Conservation (phyloP, 2,888 invertebrate genomes). For the Agelastica alni region DNA sequence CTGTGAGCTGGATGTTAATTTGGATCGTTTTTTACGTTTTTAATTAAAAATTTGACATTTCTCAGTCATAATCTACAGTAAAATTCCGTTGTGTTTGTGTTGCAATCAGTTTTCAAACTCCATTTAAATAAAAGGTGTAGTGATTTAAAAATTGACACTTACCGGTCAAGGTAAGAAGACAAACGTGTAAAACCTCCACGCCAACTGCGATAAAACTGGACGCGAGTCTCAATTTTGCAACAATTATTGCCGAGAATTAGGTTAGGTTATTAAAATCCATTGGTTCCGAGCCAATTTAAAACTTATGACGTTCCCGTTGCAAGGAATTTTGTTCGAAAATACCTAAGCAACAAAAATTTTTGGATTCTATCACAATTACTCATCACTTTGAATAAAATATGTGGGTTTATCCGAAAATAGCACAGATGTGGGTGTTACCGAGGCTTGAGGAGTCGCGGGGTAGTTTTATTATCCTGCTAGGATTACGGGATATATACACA, state of each 20-base stretch:
- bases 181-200: not conserved
- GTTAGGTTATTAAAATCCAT: conserved; percentile 16
- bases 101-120: no score
- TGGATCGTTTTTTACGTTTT: no score
- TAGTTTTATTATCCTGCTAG: no score
- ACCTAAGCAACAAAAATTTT: not conserved
- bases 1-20: no score
- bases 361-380: conserved; percentile 3
- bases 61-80: no score
- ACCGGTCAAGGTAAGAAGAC: conserved; percentile 8
- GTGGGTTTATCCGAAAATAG: not conserved
- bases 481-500: no score
- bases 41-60: no score
- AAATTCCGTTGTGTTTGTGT: no score
- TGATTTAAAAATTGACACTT: no score
- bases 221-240: conserved; percentile 9
- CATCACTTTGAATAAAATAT: not conserved
- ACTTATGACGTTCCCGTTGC: not conserved
- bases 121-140: no score
- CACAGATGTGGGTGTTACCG: not conserved
- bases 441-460: no score
- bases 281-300: conserved; percentile 29
- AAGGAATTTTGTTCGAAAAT: not conserved
- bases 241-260: conserved; percentile 27
- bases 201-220: not conserved